These are phyloP conservation scores for Teleiodes luculella DNA, from an alignment of 2,888 invertebrate species.

Conservation along the genomic window DNA sequence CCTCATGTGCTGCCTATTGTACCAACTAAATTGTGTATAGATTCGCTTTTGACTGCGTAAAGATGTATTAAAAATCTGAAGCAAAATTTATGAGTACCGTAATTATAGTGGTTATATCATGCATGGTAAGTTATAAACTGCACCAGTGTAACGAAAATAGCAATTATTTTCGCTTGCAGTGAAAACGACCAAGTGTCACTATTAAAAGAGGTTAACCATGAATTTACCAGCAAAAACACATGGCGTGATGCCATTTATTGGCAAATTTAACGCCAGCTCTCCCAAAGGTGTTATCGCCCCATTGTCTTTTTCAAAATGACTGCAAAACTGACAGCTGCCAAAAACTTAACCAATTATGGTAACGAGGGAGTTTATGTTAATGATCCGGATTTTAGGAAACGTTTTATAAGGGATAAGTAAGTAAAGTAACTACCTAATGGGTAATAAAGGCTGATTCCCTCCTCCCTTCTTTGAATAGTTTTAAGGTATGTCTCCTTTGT, in stretches of 20 bases:
- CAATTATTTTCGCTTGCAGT: neutral
- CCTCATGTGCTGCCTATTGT: too few relatives aligned
- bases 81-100: too few relatives aligned
- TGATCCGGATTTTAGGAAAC: neutral
- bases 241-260: conserved; percentile 10
- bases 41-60: too few relatives aligned
- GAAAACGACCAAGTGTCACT: neutral
- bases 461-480: too few relatives aligned
- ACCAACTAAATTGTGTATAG: too few relatives aligned
- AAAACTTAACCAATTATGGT: conserved; percentile 12
- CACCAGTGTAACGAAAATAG: neutral
- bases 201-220: neutral
- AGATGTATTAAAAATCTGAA: too few relatives aligned
- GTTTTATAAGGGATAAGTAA: neutral
- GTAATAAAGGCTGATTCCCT: too few relatives aligned
- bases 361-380: conserved; percentile 12
- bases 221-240: neutral
- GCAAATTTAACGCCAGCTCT: conserved; percentile 1
- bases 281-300: conserved; percentile 13
- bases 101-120: too few relatives aligned
- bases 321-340: conserved; percentile 20
- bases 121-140: too few relatives aligned
- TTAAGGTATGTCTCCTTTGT: too few relatives aligned
- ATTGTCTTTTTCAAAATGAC: conserved; percentile 16
- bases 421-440: neutral